Base-by-base conservation (phyloP, 2,888 invertebrate genomes). In the Pheosia tremula region DNA sequence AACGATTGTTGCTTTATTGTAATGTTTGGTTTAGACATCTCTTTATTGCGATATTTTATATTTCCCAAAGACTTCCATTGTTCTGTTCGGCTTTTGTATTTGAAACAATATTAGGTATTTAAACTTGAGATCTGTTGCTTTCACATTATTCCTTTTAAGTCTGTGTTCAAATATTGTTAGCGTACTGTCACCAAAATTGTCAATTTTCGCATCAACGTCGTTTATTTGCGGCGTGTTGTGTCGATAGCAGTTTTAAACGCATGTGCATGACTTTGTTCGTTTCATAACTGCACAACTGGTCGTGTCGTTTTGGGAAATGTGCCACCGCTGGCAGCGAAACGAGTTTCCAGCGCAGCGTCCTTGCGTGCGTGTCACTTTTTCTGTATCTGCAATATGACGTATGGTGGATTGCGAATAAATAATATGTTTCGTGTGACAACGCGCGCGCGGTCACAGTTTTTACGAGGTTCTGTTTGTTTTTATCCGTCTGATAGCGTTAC, bases 371-470 rank as follows among this genome's bases (percentile, higher is more conserved):
- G 76, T 72, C 77, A 77, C 69, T 77, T 82, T 78, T 81, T 78
- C 68, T 78, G 68, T 75, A 75, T 77, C 77, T 77, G 76, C 73
- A 72, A 71, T 75, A 79, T 86, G 83, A 83, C 79, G 80, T 81
- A 82, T 82, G 77, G 80, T 68, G 77, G 78, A 84, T 82, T 80
- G 84, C 81, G 80, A 81, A 85, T 85, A 85, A 86, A 87, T 87
- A 83, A 83, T 84, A 80, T 78, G 74, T 76, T 79, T 64, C 71
- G 62, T 71, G 66, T 69, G 72, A 77, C 77, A 75, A 74, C 74
- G 67, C 75, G 69, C 74, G 69, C 72, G 70, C 72, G 62, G 69
- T 67, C 60, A 70, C 79, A 81, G 84, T 85, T 80, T 77, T 77
- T 77, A 72, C 66, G 63, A 64, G 64, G 74, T 80, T 72, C 73